Base-by-base conservation (phyloP, 92 coral and sea anemone genomes). In the Epizoanthus ramosus region DNA sequence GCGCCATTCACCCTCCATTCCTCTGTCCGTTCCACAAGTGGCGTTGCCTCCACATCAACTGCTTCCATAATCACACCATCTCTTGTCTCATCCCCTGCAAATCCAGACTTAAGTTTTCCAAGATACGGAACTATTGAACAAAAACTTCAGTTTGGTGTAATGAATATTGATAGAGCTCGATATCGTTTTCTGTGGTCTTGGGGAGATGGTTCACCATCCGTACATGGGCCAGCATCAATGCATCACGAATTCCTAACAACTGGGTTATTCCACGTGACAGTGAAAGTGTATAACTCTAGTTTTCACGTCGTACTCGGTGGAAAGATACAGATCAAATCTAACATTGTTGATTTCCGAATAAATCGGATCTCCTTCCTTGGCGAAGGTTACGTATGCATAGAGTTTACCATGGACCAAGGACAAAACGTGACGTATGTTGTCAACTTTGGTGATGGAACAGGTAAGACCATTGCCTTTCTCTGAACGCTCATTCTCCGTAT, bases 401-500 rank as follows among this genome's bases (percentile, higher is more conserved):
- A 83, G 60, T 94, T 96, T 87, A 88, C 87, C 57, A 82, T 96
- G 25, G 33, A 65, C 45, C 85, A 79, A 64, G 97, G 98, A 18
- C 69, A 80, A 23, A 86, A 94, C 28, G 92, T 89, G 5, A 84
- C 92, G 10, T 94, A 89, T 79, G 84, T 54, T 23, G 88, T 94
- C 18, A 85, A 83, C 52, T 94, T 89, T 80, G 99, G 98, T 0
- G 97, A 92, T 35, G 84, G 74, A 47, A 80, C 88, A 50, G 96
- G 96, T 92, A 60, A 83, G 94, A 22, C 73, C 43, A 18, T 8
- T 28, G 0, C 0, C 31, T 28, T 28, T 28, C 31, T 28, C 31
- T 28, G 31, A 28, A 28, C 31, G 31, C 31, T 28, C 0, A 28
- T 28, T 28, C 31, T 28, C 31, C 31, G 31, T 28, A 28, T 28